A percentile compares a stretch with the other conserved stretches of the same genome.
Evolutionary conservation across 2,113 vertebrate species (phyloP).

Genomic region (Podarcis raffonei): DNA sequence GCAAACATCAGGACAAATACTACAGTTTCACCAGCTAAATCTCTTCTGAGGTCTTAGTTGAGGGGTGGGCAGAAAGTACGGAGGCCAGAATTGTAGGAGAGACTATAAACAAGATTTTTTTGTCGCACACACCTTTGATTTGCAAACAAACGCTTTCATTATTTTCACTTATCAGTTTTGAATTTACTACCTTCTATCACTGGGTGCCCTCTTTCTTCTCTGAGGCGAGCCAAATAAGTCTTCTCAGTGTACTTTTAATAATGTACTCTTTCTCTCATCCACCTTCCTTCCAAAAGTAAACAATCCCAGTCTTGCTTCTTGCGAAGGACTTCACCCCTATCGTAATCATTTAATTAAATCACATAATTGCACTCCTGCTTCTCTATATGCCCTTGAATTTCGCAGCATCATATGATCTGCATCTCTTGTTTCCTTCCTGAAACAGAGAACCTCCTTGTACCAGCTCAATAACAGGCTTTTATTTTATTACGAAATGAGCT

Average conservation of each 20-base stretch:
- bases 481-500: not conserved
- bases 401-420: not conserved
- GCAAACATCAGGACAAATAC: not conserved
- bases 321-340: not conserved
- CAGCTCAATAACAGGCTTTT: not conserved
- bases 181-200: not conserved
- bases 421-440: not conserved
- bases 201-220: not conserved
- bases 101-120: not conserved
- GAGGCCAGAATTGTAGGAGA: not conserved
- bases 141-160: not conserved
- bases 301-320: slow-evolving; percentile 5
- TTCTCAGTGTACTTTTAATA: not conserved
- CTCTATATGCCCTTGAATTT: slow-evolving; percentile 1
- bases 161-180: not conserved
- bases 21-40: not conserved
- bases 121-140: not conserved
- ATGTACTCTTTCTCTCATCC: not conserved
- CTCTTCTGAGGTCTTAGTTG: not conserved
- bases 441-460: not conserved
- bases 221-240: not conserved
- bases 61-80: not conserved
- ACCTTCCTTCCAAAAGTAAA: slow-evolving; percentile 8
- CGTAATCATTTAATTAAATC: slow-evolving; percentile 41
- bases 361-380: slow-evolving; percentile 19